Evolutionary conservation across 2,888 invertebrate species (phyloP), one percentile per base, ranked within the genome.

Genomic region (Phania funesta): DNA sequence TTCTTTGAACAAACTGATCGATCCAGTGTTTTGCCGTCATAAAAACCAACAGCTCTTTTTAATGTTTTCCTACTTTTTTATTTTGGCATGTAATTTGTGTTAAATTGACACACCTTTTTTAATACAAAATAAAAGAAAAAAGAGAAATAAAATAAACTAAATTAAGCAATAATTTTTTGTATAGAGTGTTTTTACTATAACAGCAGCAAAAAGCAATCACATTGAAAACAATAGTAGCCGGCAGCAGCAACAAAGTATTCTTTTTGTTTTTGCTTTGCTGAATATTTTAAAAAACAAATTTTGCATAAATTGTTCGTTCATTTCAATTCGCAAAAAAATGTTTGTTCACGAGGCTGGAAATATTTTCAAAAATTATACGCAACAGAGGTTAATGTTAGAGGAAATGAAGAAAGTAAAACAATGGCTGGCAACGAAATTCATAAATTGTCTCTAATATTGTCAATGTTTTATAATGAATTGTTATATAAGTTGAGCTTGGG

Each of bases 31-130:
- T 13, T 65, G 54, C 38, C 58, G 18, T 50, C 60, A 76, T 68
- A 52, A 74, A 74, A 74, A 74, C 24, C 68, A 67, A 68, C 76
- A 67, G 50, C 67, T 67, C 67, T 52, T 71, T 52, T 75, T 75
- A 58, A 32, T 67, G 64, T 75, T 75, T 76, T 68, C 26, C 60
- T 38, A 32, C 35, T 60, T 44, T 67, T 67, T 58, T 76, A 58
- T 77, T 82, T 82, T 82, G 70, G 82, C 82, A 78, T 82, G 82
- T 82, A 82, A 82, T 78, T 82, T 82, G 82, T 82, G 82, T 82
- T 82, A 78, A 82, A 75, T 75, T 78, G 82, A 78, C 82, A 82
- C 82, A 82, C 82, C 82, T 82, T 78, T 80, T 74, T 78, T 76
- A 70, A 78, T 78, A 65, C 65, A 41, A 71, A 78, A 71, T 52